Base-by-base conservation (phyloP, 2,113 vertebrate genomes). In the Trachemys scripta region DNA sequence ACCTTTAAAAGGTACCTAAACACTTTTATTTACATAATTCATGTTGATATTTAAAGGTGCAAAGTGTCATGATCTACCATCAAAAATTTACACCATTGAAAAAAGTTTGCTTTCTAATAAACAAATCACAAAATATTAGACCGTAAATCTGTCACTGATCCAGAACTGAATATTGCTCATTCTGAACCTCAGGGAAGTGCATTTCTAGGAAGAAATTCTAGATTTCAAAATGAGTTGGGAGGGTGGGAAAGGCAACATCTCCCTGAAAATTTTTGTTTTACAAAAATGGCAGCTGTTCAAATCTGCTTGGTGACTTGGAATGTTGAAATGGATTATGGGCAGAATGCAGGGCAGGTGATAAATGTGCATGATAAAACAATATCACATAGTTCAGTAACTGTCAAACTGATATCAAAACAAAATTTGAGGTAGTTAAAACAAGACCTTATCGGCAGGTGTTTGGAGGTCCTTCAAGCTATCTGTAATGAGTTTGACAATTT, bases 231-330 rank as follows among this genome's bases (percentile, higher is more conserved):
- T 9, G 2, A 57, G 17, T 9, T 89, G 38, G 29, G 6, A 92
- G 8, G 80, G 3, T 5, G 7, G 85, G 80, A 90, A 80, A 57
- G 8, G 35, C 22, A 82, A 31, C 11, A 89, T 81, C 90, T 88
- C 65, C 84, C 22, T 89, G 84, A 90, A 93, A 83, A 90, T 56
- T 87, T 87, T 94, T 88, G 16, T 24, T 88, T 80, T 78, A 88
- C 4, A 92, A 14, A 92, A 87, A 83, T 54, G 20, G 6, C 3
- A 87, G 8, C 2, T 81, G 22, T 88, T 86, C 91, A 54, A 90
- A 79, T 57, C 88, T 17, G 42, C 1, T 12, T 50, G 78, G 29
- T 79, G 19, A 10, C 78, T 92, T 87, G 56, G 35, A 85, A 17
- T 57, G 75, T 89, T 50, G 87, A 93, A 93, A 83, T 0, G 0